Conservation (phyloP, 30 jellyfish, hydroid and myxozoan genomes). For the Cassiopea andromeda region DNA sequence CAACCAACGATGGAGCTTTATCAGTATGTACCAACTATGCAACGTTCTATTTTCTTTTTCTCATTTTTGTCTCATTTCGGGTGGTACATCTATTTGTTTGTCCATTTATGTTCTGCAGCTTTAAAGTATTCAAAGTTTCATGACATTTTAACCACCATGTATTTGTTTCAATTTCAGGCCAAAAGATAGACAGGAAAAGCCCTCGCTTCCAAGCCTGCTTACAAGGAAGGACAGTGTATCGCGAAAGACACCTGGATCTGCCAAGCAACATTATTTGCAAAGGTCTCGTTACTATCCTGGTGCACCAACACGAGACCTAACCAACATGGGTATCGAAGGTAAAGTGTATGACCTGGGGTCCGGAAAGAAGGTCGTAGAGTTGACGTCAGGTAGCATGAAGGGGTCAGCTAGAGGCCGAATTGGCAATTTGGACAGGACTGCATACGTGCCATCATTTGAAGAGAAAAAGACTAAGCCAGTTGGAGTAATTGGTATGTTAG, state of each 20-base stretch:
- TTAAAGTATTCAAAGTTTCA: not conserved
- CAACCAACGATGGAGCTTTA: slow-evolving; percentile 57
- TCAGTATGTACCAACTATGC: slow-evolving; percentile 14
- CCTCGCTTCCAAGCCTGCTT: slow-evolving; percentile 41
- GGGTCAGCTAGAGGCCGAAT: slow-evolving; percentile 66
- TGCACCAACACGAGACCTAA: slow-evolving; percentile 82
- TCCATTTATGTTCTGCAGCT: not conserved
- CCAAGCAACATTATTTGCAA: slow-evolving; percentile 91
- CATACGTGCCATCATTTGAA: slow-evolving; percentile 82
- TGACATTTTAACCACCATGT: not conserved
- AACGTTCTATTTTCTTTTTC: not conserved
- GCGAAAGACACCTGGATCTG: slow-evolving; percentile 79
- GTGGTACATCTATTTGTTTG: not conserved
- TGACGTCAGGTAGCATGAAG: slow-evolving; percentile 81
- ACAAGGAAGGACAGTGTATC: slow-evolving; percentile 28
- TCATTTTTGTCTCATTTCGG: not conserved
- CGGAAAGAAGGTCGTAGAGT: slow-evolving; percentile 94
- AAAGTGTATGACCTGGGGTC: slow-evolving; percentile 90
- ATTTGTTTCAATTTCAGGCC: not conserved
- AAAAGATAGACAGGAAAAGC: slow-evolving; percentile 23
- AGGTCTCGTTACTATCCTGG: slow-evolving; percentile 97
- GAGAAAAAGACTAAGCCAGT: slow-evolving; percentile 77
- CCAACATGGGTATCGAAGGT: slow-evolving; percentile 87
- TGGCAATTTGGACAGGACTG: slow-evolving; percentile 58
- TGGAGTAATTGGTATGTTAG: slow-evolving; percentile 72